Conservation (phyloP, 2,113 vertebrate genomes). For the Serilophus lunatus region DNA sequence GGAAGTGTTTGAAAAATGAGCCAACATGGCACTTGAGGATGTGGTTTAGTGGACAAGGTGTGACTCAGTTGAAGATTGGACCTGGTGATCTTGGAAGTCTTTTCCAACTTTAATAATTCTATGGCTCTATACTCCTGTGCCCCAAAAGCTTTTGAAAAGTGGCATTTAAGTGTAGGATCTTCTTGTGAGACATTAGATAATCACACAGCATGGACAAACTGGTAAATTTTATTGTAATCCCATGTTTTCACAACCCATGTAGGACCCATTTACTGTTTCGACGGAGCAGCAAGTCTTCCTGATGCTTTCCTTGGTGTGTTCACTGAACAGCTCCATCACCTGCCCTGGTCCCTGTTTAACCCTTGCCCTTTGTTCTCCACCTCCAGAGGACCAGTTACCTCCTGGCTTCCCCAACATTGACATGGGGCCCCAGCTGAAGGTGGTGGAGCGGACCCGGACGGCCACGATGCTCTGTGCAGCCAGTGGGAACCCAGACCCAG, state of each 20-base stretch:
- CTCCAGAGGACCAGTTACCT: constrained; percentile 94
- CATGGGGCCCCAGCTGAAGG: constrained; percentile 98
- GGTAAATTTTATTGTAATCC: fast-evolving
- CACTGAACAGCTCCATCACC: fast-evolving
- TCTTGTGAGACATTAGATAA: background rate
- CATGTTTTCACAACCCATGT: background rate
- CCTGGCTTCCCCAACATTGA: constrained; percentile 94
- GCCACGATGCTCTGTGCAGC: constrained; percentile 98
- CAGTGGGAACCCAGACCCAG: constrained; percentile 95
- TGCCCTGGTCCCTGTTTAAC: background rate
- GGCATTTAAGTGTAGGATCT: background rate
- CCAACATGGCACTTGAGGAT: background rate
- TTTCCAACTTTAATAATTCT: background rate
- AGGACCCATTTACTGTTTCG: fast-evolving
- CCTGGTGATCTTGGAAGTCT: background rate
- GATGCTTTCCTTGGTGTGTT: fast-evolving
- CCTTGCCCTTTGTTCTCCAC: background rate
- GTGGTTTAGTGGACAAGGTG: background rate
- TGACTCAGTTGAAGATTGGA: background rate
- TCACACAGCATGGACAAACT: background rate
- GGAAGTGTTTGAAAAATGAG: background rate
- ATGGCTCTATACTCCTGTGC: background rate
- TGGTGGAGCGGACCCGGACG: constrained; percentile 93
- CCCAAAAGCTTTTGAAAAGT: background rate
- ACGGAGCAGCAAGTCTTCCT: fast-evolving